Evolutionary conservation across 2,113 vertebrate genomes (phyloP), one percentile per base, ranked within the genome.

Genomic region (Pelecanoides urinatrix): DNA sequence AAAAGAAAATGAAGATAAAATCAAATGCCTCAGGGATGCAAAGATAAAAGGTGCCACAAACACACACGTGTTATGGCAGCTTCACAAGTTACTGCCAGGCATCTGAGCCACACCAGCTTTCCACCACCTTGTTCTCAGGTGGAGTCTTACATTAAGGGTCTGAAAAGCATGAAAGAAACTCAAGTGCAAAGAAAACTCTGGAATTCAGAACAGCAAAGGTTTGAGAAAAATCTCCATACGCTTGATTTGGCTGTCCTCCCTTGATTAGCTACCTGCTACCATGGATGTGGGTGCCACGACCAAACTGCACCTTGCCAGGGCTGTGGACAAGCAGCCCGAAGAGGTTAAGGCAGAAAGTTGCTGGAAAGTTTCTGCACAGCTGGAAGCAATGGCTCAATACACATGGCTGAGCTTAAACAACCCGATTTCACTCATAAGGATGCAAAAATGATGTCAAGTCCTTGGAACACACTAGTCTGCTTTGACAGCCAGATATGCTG

Each of bases 391-490:
- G 61, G 88, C 78, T 80, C 72, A 27, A 2, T 2, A 29, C 86
- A 38, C 68, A 67, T 0, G 0, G 85, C 62, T 45, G 76, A 62
- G 80, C 70, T 86, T 75, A 78, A 67, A 84, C 53, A 49, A 72
- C 88, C 83, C 26, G 0, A 6, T 38, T 92, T 78, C 70, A 3
- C 86, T 78, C 86, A 6, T 13, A 68, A 79, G 76, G 86, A 94
- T 72, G 91, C 68, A 94, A 63, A 94, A 86, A 84, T 89, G 55
- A 96, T 68, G 91, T 92, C 92, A 95, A 30, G 20, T 59, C 87
- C 86, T 80, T 94, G 89, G 94, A 91, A 95, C 77, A 91, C 45
- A 15, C 7, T 0, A 32, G 9, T 29, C 14, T 7, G 62, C 83
- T 62, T 21, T 89, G 89, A 85, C 95, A 92, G 96, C 92, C 92